Conservation (phyloP, 2,888 invertebrate species). For the Megaustenia siamemsis region DNA sequence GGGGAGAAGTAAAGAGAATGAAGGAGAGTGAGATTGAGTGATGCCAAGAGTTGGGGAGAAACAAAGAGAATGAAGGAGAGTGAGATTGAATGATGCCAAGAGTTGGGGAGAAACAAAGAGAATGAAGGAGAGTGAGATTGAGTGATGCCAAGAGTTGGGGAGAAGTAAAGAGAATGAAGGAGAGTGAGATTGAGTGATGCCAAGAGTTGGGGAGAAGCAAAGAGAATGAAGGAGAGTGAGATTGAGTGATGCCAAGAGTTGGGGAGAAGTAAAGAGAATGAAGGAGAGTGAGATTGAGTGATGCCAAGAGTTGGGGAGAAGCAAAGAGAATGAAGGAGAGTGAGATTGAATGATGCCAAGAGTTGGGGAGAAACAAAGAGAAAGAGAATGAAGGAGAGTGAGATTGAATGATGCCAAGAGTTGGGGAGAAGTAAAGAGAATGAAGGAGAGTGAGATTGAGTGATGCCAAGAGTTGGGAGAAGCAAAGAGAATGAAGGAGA, state of each 20-base stretch:
- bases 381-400: not conserved
- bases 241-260: not conserved
- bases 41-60: not conserved
- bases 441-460: not conserved
- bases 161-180: not conserved
- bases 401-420: not conserved
- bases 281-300: not conserved
- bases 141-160: too few relatives aligned
- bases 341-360: too few relatives aligned
- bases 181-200: slow-evolving; percentile 19
- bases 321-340: too few relatives aligned
- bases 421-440: too few relatives aligned
- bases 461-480: not conserved
- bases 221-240: not conserved
- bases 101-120: too few relatives aligned
- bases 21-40: too few relatives aligned
- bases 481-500: not conserved
- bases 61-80: slow-evolving; percentile 39
- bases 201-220: too few relatives aligned
- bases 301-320: too few relatives aligned
- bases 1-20: too few relatives aligned
- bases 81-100: not conserved
- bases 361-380: too few relatives aligned
- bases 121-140: not conserved
- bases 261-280: too few relatives aligned